Conservation (phyloP, 2,888 invertebrate genomes). For the Adelognathus sp. region DNA sequence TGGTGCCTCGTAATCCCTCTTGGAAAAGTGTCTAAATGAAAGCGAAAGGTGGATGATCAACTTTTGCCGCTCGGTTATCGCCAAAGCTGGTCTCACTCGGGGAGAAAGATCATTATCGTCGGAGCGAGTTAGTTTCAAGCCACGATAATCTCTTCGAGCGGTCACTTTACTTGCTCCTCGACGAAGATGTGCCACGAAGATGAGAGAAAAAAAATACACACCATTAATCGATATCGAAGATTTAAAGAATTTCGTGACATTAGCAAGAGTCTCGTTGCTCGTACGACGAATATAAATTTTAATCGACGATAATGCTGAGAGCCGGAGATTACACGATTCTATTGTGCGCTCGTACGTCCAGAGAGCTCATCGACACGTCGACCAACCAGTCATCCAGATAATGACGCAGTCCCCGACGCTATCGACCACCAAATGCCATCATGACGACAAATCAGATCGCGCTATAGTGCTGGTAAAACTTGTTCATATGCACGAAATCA, state of each 20-base stretch:
- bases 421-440: conserved; percentile 72
- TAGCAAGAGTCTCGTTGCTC: background rate
- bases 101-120: too few relatives aligned
- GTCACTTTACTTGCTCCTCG: background rate
- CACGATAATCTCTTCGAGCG: background rate
- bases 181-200: background rate
- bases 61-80: too few relatives aligned
- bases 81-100: too few relatives aligned
- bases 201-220: too few relatives aligned
- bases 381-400: conserved; percentile 64
- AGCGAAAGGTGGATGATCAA: background rate
- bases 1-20: background rate
- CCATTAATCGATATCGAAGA: background rate
- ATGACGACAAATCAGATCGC: conserved; percentile 75
- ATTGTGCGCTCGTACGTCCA: conserved; percentile 21
- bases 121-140: too few relatives aligned
- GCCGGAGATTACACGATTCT: background rate
- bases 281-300: background rate
- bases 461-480: conserved; percentile 73
- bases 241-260: background rate
- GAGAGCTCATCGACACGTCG: conserved; percentile 33
- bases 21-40: background rate
- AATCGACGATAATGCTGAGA: conserved; percentile 11
- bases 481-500: too few relatives aligned
- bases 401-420: conserved; percentile 78